Conservation (phyloP, 1,140 invertebrate species). For the Pseudomyrmex dendroicus region DNA sequence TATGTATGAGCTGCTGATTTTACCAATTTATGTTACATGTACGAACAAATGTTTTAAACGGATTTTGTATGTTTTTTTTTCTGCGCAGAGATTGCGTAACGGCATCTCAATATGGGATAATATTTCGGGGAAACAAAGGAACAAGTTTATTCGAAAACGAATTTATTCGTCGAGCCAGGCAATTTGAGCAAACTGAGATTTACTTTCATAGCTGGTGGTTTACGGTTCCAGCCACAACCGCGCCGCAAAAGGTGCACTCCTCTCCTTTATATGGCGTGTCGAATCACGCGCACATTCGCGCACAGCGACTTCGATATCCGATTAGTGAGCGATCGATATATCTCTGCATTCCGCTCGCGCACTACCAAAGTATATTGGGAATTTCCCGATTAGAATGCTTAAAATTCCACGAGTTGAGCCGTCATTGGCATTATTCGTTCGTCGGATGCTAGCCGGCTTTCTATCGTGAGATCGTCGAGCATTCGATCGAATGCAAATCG, state of each 20-base stretch:
- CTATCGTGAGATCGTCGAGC: conserved; percentile 15
- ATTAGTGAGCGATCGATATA: conserved; percentile 65
- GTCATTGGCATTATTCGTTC: conserved; percentile 70
- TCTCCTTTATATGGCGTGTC: conserved; percentile 2
- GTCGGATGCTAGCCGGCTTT: conserved; percentile 25
- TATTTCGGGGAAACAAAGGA: conserved; percentile 29
- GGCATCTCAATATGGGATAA: conserved; percentile 13
- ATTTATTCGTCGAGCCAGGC: conserved; percentile 6
- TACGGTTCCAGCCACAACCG: conserved; percentile 5
- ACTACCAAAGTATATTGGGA: conserved; percentile 78
- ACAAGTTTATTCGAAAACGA: conserved; percentile 17
- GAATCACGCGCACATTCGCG: conserved; percentile 59
- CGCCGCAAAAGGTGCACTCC: background rate
- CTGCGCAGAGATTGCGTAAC: background rate
- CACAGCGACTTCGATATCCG: conserved; percentile 50
- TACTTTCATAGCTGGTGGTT: conserved; percentile 8
- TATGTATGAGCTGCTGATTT: background rate
- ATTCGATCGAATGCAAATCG: conserved; percentile 46
- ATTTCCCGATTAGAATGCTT: conserved; percentile 83
- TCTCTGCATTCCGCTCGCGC: conserved; percentile 72
- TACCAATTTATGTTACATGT: background rate
- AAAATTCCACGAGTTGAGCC: conserved; percentile 75
- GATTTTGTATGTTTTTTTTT: background rate
- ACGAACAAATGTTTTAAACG: conserved; percentile 6
- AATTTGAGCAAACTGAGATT: conserved; percentile 29